phyloP scores from a whole-genome alignment of 2,888 invertebrate genomes.

The Platynereis dumerilii region DNA sequence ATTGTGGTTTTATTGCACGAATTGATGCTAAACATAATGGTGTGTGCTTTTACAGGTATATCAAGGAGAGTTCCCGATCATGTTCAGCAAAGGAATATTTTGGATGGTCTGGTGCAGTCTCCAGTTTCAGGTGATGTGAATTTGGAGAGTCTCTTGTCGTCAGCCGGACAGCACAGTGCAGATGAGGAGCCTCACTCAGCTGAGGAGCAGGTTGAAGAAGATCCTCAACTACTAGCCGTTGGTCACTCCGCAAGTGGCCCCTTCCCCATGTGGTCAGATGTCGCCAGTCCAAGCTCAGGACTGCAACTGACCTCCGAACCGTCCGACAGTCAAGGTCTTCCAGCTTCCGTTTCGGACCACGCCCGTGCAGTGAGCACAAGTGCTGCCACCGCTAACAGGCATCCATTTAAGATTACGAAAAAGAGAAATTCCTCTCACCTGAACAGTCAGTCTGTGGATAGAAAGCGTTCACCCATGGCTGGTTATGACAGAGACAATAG shows the following conservation, averaged over 20 bases:
- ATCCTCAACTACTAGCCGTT: background rate
- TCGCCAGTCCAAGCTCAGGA: background rate
- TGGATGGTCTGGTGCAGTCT: too few relatives aligned
- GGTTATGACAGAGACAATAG: background rate
- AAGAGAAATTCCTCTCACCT: slow-evolving; percentile 6
- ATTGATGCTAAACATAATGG: too few relatives aligned
- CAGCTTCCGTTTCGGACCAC: background rate
- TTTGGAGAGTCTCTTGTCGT: too few relatives aligned
- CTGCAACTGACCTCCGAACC: background rate
- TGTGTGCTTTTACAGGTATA: too few relatives aligned
- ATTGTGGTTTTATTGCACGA: too few relatives aligned
- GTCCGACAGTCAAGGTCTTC: background rate
- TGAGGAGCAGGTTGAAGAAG: too few relatives aligned
- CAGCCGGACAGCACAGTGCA: too few relatives aligned
- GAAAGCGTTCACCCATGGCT: background rate
- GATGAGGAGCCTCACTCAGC: too few relatives aligned
- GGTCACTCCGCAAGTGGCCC: slow-evolving; percentile 7
- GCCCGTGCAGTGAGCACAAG: background rate
- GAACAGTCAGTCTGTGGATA: background rate
- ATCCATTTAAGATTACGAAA: slow-evolving; percentile 3
- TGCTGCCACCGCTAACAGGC: background rate
- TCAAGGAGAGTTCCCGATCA: too few relatives aligned
- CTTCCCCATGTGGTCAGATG: background rate
- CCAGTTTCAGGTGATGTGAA: too few relatives aligned
- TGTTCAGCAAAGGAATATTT: too few relatives aligned